phyloP scores from a whole-genome alignment of 92 coral and sea anemone genomes.

The Scolanthus callimorphus region DNA sequence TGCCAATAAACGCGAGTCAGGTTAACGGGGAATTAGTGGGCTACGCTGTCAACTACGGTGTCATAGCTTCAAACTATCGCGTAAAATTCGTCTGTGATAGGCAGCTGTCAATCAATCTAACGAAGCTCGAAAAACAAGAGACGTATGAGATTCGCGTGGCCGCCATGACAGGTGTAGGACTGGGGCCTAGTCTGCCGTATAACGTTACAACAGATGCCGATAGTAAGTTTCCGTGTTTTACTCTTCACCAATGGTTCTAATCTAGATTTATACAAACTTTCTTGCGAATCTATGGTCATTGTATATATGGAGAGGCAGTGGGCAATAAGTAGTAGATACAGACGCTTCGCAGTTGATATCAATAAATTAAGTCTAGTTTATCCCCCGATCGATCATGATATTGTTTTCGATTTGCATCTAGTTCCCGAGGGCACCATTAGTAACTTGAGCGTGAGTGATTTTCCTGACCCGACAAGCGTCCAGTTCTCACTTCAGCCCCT shows the following conservation, averaged over 20 bases:
- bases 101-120: no score
- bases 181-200: no score
- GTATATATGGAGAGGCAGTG: no score
- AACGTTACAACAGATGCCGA: slow-evolving; percentile 24
- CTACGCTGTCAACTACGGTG: neutral
- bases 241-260: no score
- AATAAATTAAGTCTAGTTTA: no score
- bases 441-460: slow-evolving; percentile 19
- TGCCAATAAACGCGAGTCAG: slow-evolving; percentile 20
- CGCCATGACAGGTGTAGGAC: slow-evolving; percentile 28
- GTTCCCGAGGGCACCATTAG: slow-evolving; percentile 32
- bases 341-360: no score
- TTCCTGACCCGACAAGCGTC: slow-evolving; percentile 13
- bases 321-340: no score
- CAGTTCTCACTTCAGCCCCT: slow-evolving; percentile 48
- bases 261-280: no score
- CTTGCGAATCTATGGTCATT: no score
- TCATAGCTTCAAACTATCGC: neutral
- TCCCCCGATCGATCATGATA: no score
- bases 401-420: no score
- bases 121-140: slow-evolving; percentile 5
- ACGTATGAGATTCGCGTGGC: slow-evolving; percentile 30
- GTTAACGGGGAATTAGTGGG: neutral
- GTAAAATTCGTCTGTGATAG: neutral
- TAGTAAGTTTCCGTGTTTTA: slow-evolving; percentile 8